Evolutionary conservation across 2,888 invertebrate species (phyloP), one percentile per base, ranked within the genome.

Genomic region (Atethmia centrago): DNA sequence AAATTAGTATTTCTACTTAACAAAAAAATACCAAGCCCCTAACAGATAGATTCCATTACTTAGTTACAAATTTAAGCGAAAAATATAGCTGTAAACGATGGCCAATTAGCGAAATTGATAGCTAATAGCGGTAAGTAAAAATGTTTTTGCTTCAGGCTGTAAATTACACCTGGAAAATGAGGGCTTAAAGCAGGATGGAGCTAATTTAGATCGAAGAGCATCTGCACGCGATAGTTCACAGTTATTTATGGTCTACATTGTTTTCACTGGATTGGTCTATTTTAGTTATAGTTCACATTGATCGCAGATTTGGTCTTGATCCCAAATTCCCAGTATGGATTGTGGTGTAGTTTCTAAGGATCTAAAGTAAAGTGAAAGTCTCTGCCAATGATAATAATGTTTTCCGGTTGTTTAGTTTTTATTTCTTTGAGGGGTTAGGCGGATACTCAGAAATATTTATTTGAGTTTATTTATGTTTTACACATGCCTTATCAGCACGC

Each of bases 21-120:
- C 58, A 77, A 77, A 75, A 79, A 82, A 84, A 76, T 63, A 69
- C 86, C 85, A 74, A 82, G 80, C 80, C 88, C 82, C 75, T 65
- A 79, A 51, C 25, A 36, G 70, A 68, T 64, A 71, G 72, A 59
- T 74, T 64, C 76, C 82, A 87, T 86, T 87, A 67, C 66, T 80
- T 75, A 75, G 77, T 74, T 71, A 70, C 71, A 64, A 71, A 64
- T 79, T 81, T 77, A 74, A 74, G 66, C 42, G 74, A 74, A 86
- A 85, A 83, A 77, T 80, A 79, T 79, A 55, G 74, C 72, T 74
- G 74, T 63, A 80, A 79, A 65, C 71, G 75, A 74, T 78, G 77
- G 66, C 68, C 88, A 91, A 90, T 93, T 92, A 92, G 87, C 84
- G 84, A 90, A 84, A 93, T 92, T 92, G 90, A 84, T 87, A 79